Base-by-base conservation (phyloP, 2,113 vertebrate genomes). In the Thamnophis sirtalis region DNA sequence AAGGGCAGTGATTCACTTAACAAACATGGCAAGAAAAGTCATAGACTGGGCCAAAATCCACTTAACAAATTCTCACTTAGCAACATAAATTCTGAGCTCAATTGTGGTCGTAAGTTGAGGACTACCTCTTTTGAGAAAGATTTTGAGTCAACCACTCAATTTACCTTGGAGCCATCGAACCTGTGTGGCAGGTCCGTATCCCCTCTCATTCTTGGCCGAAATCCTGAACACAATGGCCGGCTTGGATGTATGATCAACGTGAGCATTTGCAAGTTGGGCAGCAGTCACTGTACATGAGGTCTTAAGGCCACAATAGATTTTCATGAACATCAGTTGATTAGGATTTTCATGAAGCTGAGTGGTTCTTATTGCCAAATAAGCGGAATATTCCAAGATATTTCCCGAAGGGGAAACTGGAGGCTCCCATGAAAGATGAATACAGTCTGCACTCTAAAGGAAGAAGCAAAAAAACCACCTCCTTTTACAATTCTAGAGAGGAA, bases 101-200 rank as follows among this genome's bases (percentile, higher is more conserved):
- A 15, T 68, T n/a, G 28, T 33, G 28, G 11, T n/a, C 13, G 2
- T 68, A 68, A 2, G 5, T 68, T 11, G 0, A 68, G 28, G 63
- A 68, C 63, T 68, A 6, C 13, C 11, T 68, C 28, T 33, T 21
- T 8, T 80, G 73, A 80, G 73, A 43, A 80, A 43, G 33, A 80
- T 80, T 19, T 19, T 80, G 73, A 7, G 3, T 5, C 7, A 15
- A 38, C 26, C 87, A 19, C 1, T 22, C 43, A 15, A 56, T 86
- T 89, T 96, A 99, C 99, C 99, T 98, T 99, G 99, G 84, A 99
- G 98, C 99, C 99, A 99, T 95, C 99, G 98, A 94, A 99, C 99
- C 96, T 99, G 99, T 0, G 99, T 99, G 3, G 99, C 99, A 0
- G 99, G 99, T 90, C 99, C 99, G 0, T 99, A 99, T 85, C 99